phyloP scores from a whole-genome alignment of 1,140 invertebrate species.

The Diabrotica virgifera region DNA sequence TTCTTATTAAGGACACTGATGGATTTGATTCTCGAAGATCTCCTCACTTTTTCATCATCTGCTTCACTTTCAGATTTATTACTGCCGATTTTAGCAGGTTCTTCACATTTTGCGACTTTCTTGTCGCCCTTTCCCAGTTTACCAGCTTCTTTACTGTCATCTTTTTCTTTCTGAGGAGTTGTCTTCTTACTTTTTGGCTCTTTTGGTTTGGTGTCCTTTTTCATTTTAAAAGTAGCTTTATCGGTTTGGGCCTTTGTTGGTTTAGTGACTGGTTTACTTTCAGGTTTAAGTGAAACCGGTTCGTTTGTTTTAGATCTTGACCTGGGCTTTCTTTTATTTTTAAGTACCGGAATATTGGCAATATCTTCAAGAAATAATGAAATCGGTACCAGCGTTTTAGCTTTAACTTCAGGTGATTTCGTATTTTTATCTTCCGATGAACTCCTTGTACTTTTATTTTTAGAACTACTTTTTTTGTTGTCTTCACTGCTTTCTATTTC shows the following conservation, averaged over 20 bases:
- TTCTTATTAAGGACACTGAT: constrained; percentile 57
- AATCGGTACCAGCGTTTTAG: no score
- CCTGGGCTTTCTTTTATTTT: constrained; percentile 6
- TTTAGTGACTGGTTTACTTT: no score
- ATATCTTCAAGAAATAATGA: not conserved
- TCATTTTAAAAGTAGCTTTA: not conserved
- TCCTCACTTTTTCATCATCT: constrained; percentile 44
- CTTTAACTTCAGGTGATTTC: no score
- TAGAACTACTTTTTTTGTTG: not conserved
- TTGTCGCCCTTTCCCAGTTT: constrained; percentile 5
- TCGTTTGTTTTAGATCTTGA: not conserved
- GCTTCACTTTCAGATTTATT: constrained; percentile 19
- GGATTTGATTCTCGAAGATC: constrained; percentile 59
- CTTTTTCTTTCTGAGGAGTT: constrained; percentile 12
- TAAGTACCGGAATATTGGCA: not conserved
- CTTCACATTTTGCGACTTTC: constrained; percentile 13
- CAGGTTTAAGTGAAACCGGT: not conserved
- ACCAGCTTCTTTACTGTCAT: constrained; percentile 11
- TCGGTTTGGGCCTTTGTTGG: not conserved
- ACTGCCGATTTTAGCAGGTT: not conserved
- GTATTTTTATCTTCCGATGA: no score
- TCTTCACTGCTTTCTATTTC: not conserved
- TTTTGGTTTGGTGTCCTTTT: constrained; percentile 4
- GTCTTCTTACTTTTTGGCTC: constrained; percentile 19
- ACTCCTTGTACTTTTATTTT: not conserved